These are phyloP conservation scores for Pomatorhinus ruficollis DNA, from an alignment of 2,113 vertebrate species.

Conservation along the genomic window DNA sequence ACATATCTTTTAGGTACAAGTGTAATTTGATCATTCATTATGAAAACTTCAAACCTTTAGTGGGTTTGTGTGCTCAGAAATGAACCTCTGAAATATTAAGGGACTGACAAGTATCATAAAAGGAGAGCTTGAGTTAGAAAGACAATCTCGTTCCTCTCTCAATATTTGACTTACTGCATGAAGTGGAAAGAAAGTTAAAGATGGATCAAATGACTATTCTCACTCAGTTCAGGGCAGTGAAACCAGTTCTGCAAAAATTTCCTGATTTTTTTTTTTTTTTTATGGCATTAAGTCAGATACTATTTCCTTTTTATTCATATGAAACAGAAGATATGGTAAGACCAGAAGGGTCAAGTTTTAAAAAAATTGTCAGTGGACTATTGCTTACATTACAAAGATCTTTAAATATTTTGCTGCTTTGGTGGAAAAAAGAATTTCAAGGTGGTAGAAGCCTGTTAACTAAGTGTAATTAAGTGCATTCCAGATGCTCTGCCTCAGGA, in stretches of 20 bases:
- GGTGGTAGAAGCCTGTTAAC: neutral
- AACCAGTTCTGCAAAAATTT: neutral
- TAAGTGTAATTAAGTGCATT: neutral
- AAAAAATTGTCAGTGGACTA: neutral
- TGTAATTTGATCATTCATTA: neutral
- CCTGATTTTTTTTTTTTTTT: neutral
- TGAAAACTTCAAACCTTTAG: neutral
- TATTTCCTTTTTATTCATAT: neutral
- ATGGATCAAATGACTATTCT: neutral
- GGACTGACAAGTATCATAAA: neutral
- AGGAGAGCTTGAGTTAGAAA: neutral
- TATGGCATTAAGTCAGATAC: accelerated
- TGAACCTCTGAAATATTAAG: neutral
- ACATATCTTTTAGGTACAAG: neutral
- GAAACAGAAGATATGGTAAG: neutral
- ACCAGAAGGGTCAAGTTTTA: neutral
- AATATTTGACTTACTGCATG: neutral
- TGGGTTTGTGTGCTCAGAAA: neutral
- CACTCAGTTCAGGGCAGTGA: neutral
- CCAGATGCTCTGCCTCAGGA: neutral
- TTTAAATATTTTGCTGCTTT: neutral
- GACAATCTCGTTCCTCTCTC: neutral
- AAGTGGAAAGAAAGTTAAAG: neutral
- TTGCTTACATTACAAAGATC: neutral
- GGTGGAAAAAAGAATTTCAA: neutral